Evolutionary conservation across 2,797 vertebrate genomes (phyloP).

Genomic region (Adrianichthys oophorus): DNA sequence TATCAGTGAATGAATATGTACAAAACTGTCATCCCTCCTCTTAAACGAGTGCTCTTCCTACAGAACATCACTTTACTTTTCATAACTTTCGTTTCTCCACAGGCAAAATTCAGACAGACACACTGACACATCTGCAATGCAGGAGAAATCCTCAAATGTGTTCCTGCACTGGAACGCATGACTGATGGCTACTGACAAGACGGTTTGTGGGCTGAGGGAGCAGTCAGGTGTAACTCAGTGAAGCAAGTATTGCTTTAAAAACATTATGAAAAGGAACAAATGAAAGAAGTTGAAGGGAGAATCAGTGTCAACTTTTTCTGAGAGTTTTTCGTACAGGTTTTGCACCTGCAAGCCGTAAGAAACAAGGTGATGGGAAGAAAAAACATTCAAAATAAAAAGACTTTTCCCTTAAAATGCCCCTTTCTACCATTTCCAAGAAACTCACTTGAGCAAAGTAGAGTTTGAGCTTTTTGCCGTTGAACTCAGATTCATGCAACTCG

Average conservation of each 20-base stretch:
- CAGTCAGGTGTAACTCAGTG: slow-evolving; percentile 21
- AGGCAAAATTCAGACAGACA: background rate
- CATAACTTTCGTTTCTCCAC: background rate
- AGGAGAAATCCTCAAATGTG: slow-evolving; percentile 9
- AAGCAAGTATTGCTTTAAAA: background rate
- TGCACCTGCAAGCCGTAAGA: too few relatives aligned
- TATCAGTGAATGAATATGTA: background rate
- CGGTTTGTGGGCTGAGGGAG: slow-evolving; percentile 7
- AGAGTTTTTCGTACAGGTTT: background rate
- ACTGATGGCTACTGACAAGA: slow-evolving; percentile 33
- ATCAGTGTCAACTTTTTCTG: background rate
- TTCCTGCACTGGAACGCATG: slow-evolving; percentile 10
- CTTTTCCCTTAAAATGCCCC: background rate
- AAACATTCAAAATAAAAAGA: too few relatives aligned
- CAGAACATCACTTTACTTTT: slow-evolving; percentile 7
- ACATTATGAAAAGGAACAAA: background rate
- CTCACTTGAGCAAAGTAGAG: slow-evolving; percentile 96
- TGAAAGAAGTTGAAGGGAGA: background rate
- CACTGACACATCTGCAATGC: background rate
- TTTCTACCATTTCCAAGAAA: slow-evolving; percentile 31
- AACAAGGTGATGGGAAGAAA: too few relatives aligned
- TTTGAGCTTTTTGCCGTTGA: slow-evolving; percentile 91
- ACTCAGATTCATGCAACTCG: slow-evolving; percentile 93
- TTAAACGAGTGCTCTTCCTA: background rate
- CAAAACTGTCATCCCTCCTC: background rate